phyloP scores from a whole-genome alignment of 1,140 invertebrate species.

The Diuraphis noxia region DNA sequence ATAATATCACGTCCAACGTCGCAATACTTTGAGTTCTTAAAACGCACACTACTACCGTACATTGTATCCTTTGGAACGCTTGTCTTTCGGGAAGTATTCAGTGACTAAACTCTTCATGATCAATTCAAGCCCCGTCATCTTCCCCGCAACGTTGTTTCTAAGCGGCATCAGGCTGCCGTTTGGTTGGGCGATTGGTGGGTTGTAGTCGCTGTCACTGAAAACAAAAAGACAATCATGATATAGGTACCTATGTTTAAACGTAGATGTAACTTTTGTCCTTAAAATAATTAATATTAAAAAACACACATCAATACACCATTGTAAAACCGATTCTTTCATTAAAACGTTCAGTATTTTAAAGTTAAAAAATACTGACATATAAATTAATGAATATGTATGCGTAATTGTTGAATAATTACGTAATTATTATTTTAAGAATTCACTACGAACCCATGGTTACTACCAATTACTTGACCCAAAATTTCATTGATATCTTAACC shows the following conservation, averaged over 20 bases:
- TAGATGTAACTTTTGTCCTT: background rate
- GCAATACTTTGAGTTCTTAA: background rate
- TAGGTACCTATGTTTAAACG: background rate
- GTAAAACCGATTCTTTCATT: too few species aligned
- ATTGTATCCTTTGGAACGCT: conserved; percentile 48
- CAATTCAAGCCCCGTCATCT: conserved; percentile 54
- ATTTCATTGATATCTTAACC: too few species aligned
- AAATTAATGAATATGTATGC: too few species aligned
- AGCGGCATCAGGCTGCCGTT: conserved; percentile 49
- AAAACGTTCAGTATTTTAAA: too few species aligned
- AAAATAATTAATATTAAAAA: background rate
- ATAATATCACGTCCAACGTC: too few species aligned
- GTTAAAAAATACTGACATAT: too few species aligned
- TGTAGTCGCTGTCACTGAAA: conserved; percentile 20
- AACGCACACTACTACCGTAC: conserved; percentile 3
- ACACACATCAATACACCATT: too few species aligned
- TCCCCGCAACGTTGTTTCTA: conserved; percentile 56
- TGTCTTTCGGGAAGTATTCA: conserved; percentile 53
- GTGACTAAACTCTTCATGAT: conserved; percentile 52
- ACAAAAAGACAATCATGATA: background rate
- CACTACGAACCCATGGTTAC: too few species aligned
- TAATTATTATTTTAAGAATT: too few species aligned
- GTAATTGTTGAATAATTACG: too few species aligned
- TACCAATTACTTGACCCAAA: too few species aligned
- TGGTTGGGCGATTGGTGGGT: conserved; percentile 46